Evolutionary conservation across 2,888 invertebrate genomes (phyloP), one percentile per base, ranked within the genome.

Genomic region (Tortricodes alternella): DNA sequence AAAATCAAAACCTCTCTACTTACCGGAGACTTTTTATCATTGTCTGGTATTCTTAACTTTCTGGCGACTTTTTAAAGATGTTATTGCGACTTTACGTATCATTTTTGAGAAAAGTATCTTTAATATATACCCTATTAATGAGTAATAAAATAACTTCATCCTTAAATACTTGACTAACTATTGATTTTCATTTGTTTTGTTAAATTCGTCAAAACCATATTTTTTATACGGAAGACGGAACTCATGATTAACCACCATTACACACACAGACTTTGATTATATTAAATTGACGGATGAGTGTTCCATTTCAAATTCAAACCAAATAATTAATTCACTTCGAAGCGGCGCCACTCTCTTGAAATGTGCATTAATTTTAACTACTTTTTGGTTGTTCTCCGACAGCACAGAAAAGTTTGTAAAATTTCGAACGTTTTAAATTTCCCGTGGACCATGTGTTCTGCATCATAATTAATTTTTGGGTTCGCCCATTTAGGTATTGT

Each of bases 281-380:
- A 41, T 43, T 55, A 48, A 55, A 41, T 43, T 55, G 55, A 55
- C 56, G 35, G 62, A 63, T 61, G 65, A 53, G 51, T 58, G 63
- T 58, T 53, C 62, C 64, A 62, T 65, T 62, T 63, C 50, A 44
- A 44, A 15, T 50, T 18, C 18, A 50, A 38, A 15, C 16, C 18
- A 38, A 43, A 15, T 48, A 21, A 48, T 3, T 2, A 5, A 15
- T 55, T 16, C 44, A 29, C n/a, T 11, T 0, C 2, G 7, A 1
- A 13, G 2, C 18, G 18, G 1, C 6, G 1, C 16, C n/a, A 5
- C n/a, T 41, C 15, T 16, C 15, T 15, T 5, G 2, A 13, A 41
- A 7, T 16, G 15, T 11, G 8, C 11, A 27, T 29, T 0, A 16
- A 44, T 11, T 5, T 0, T 19, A 0, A 13, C 13, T 3, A 15